phyloP scores from a whole-genome alignment of 1,140 invertebrate species.

The Euura lappo region DNA sequence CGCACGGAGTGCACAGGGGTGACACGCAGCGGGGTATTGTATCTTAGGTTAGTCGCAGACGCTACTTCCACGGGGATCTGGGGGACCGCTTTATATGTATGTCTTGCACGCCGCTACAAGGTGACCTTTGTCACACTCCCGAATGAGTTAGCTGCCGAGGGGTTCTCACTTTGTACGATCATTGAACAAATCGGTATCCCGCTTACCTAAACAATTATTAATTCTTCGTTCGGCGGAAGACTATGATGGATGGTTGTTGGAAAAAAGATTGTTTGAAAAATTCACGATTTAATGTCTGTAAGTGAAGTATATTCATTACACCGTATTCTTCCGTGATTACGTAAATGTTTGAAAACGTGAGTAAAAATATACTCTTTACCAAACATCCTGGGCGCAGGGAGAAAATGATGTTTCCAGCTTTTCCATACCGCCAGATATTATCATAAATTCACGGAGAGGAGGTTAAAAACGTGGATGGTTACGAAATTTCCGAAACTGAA shows the following conservation, averaged over 20 bases:
- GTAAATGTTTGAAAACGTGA: neutral
- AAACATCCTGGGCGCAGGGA: neutral
- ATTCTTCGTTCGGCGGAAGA: no score
- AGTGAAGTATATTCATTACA: neutral
- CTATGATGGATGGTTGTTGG: no score
- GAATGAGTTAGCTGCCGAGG: neutral
- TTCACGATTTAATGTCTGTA: no score
- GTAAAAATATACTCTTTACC: constrained; percentile 1
- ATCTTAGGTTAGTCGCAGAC: neutral
- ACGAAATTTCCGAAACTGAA: no score
- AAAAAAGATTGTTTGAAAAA: no score
- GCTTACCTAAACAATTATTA: neutral
- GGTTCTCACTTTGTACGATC: neutral
- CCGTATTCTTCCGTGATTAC: neutral
- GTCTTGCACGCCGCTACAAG: neutral
- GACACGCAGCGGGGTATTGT: neutral
- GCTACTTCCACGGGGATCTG: neutral
- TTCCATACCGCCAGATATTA: neutral
- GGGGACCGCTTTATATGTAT: no score
- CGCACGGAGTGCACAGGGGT: neutral
- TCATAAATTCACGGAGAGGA: neutral
- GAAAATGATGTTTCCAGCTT: neutral
- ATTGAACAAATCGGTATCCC: neutral
- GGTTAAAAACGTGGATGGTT: no score
- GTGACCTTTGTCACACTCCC: neutral